Evolutionary conservation across 2,113 vertebrate species (phyloP).

Genomic region (Rana temporaria): DNA sequence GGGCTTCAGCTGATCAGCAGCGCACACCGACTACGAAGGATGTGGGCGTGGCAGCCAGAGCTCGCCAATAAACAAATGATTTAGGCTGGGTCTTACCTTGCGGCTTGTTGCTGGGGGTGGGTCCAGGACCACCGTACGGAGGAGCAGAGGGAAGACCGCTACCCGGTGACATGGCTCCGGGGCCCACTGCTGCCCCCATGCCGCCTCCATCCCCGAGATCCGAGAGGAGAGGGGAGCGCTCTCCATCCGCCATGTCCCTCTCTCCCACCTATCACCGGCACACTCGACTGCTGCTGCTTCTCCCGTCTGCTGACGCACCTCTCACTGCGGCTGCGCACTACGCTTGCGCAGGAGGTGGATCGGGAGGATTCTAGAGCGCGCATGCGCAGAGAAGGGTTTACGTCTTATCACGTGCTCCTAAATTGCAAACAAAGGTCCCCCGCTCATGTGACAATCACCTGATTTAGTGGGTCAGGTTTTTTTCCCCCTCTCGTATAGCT

Average conservation of each 20-base stretch:
- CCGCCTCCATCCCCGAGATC: slow-evolving; percentile 67
- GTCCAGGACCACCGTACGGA: slow-evolving; percentile 58
- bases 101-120: slow-evolving; percentile 54
- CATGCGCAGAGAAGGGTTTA: too few relatives aligned
- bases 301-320: slow-evolving; percentile 38
- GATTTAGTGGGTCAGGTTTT: neutral
- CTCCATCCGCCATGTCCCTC: slow-evolving; percentile 69
- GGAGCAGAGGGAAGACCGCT: slow-evolving; percentile 65
- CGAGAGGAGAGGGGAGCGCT: slow-evolving; percentile 70
- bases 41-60: neutral
- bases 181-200: slow-evolving; percentile 61
- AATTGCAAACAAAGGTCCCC: slow-evolving; percentile 31
- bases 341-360: slow-evolving; percentile 25
- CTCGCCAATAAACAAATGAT: slow-evolving; percentile 16
- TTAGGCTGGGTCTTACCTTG: slow-evolving; percentile 36
- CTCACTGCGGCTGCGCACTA: slow-evolving; percentile 2
- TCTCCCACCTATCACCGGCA: slow-evolving; percentile 49
- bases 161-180: slow-evolving; percentile 59
- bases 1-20: slow-evolving; percentile 20
- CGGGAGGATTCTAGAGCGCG: neutral
- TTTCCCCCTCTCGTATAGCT: neutral
- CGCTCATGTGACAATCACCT: slow-evolving; percentile 28
- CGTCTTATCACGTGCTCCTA: slow-evolving; percentile 3
- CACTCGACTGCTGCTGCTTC: slow-evolving; percentile 38
- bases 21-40: neutral